These are phyloP conservation scores for Micrastur ruficollis DNA, from an alignment of 2,797 vertebrate species.

Conservation along the genomic window DNA sequence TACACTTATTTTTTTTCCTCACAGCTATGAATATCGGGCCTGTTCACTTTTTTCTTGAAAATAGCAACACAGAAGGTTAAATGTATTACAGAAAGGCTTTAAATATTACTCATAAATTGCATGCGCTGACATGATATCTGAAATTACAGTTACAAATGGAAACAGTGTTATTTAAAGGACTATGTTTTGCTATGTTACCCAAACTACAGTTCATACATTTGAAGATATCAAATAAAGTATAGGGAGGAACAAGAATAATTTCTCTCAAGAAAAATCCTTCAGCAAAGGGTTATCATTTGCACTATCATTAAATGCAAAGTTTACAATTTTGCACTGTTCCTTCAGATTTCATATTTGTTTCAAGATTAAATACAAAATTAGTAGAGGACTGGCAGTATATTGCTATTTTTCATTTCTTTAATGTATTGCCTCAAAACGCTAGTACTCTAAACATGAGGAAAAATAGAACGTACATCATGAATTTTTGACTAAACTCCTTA, in stretches of 20 bases:
- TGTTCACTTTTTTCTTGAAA: background rate
- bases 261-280: background rate
- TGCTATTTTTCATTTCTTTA: background rate
- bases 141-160: background rate
- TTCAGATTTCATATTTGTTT: background rate
- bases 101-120: background rate
- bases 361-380: background rate
- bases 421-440: background rate
- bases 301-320: background rate
- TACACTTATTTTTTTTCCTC: background rate
- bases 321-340: background rate
- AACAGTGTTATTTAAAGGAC: background rate
- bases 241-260: background rate
- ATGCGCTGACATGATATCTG: background rate
- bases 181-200: background rate
- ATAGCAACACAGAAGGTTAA: background rate
- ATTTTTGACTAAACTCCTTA: background rate
- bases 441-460: background rate
- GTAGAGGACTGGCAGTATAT: background rate
- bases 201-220: background rate
- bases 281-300: background rate
- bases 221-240: background rate
- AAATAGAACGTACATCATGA: rapidly evolving
- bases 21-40: background rate
- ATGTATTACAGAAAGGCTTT: background rate